A percentile compares a stretch with the other conserved stretches of the same genome.
phyloP scores from a whole-genome alignment of 2,888 invertebrate genomes.

The Leptothorax acervorum region DNA sequence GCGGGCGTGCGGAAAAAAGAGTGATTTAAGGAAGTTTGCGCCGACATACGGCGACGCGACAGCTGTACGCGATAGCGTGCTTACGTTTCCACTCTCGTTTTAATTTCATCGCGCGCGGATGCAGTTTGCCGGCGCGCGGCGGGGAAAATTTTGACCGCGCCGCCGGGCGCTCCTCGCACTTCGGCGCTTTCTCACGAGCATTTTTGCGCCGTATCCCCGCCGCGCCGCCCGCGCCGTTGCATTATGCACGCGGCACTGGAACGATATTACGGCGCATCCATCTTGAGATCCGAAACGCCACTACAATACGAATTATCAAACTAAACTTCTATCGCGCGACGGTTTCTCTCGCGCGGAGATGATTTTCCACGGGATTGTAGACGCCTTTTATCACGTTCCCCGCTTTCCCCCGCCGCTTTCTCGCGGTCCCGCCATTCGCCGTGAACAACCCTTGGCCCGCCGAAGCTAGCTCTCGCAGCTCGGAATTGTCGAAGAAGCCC shows the following conservation, averaged over 20 bases:
- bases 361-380: slow-evolving; percentile 63
- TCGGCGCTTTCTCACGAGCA: slow-evolving; percentile 61
- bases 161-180: background rate
- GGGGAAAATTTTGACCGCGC: slow-evolving; percentile 41
- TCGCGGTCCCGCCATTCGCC: background rate
- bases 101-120: slow-evolving; percentile 56
- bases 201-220: slow-evolving; percentile 58
- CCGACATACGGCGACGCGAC: slow-evolving; percentile 46
- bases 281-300: slow-evolving; percentile 58
- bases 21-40: slow-evolving; percentile 51
- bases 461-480: slow-evolving; percentile 55
- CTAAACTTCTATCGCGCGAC: slow-evolving; percentile 64
- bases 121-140: background rate
- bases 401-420: background rate
- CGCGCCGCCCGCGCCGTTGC: slow-evolving; percentile 50
- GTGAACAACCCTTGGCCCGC: slow-evolving; percentile 42
- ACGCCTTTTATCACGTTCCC: slow-evolving; percentile 39
- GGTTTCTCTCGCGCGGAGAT: slow-evolving; percentile 46
- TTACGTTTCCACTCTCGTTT: slow-evolving; percentile 58
- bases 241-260: slow-evolving; percentile 74
- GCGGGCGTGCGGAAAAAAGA: slow-evolving; percentile 25
- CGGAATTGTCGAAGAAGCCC: slow-evolving; percentile 59
- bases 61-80: slow-evolving; percentile 47
- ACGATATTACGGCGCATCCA: slow-evolving; percentile 68
- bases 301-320: slow-evolving; percentile 63